Percentiles rank a stretch among this genome's conserved stretches.
Conservation (phyloP, 2,113 vertebrate genomes). For the Laterallus jamaicensis region DNA sequence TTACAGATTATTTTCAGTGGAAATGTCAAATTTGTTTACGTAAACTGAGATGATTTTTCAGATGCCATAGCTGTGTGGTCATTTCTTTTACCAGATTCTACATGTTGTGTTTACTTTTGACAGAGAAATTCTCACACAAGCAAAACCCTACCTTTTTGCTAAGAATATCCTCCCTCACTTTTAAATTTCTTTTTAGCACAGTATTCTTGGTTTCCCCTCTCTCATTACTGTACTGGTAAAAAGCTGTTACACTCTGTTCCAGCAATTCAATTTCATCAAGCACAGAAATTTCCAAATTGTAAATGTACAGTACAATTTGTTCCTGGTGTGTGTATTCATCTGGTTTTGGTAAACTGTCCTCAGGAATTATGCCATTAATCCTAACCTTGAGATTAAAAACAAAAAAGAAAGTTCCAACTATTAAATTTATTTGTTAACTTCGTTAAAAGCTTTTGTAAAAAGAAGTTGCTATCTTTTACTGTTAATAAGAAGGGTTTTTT, state of each 20-base stretch:
- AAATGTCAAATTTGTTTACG: not conserved
- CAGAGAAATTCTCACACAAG: not conserved
- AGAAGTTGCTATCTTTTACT: not conserved
- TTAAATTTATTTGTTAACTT: not conserved
- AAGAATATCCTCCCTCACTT: not conserved
- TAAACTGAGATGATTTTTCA: not conserved
- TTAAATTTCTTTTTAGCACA: not conserved
- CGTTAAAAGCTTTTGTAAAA: not conserved
- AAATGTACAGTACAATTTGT: not conserved
- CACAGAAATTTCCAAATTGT: not conserved
- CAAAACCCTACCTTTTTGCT: not conserved
- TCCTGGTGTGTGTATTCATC: not conserved
- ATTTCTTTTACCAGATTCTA: not conserved
- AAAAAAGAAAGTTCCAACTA: not conserved
- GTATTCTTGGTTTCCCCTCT: not conserved
- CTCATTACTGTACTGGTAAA: not conserved
- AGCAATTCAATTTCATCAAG: not conserved
- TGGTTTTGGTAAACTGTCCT: not conserved
- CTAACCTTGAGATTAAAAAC: not conserved
- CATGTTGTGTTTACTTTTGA: not conserved
- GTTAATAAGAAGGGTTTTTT: not conserved
- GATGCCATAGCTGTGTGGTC: not conserved
- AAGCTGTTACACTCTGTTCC: not conserved
- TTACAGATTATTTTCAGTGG: not conserved
- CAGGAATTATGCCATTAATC: not conserved